Percentiles rank a stretch among this genome's conserved stretches.
These are phyloP conservation scores for Isaurus tuberculatus DNA, from an alignment of 92 coral and sea anemone genomes.

Conservation along the genomic window DNA sequence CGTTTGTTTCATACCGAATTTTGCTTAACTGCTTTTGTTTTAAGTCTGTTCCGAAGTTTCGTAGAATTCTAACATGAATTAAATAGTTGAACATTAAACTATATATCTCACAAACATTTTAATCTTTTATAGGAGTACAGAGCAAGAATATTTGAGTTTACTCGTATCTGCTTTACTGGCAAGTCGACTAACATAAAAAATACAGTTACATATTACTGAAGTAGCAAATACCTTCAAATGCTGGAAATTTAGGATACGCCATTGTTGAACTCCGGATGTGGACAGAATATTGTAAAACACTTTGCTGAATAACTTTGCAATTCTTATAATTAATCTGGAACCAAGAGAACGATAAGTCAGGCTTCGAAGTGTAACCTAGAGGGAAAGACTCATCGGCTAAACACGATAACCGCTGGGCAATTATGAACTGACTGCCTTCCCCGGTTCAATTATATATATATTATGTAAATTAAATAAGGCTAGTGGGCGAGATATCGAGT, in stretches of 20 bases:
- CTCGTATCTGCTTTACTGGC: neutral
- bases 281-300: neutral
- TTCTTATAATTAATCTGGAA: neutral
- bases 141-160: neutral
- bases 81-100: too few relatives aligned
- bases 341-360: neutral
- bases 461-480: conserved; percentile 6
- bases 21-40: neutral
- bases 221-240: conserved; percentile 27
- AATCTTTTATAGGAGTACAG: too few relatives aligned
- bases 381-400: neutral
- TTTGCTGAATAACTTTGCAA: neutral
- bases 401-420: conserved; percentile 24
- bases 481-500: conserved; percentile 33
- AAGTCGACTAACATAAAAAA: neutral
- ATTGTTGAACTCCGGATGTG: neutral
- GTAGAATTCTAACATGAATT: neutral
- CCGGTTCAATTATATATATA: neutral
- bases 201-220: neutral
- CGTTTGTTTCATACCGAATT: neutral
- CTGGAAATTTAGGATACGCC: conserved; percentile 34
- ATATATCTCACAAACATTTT: neutral
- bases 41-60: neutral
- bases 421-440: neutral
- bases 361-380: neutral